These are phyloP conservation scores for Acanthaster planci DNA, from an alignment of 35 echinoderm and acorn worm species.

Conservation along the genomic window DNA sequence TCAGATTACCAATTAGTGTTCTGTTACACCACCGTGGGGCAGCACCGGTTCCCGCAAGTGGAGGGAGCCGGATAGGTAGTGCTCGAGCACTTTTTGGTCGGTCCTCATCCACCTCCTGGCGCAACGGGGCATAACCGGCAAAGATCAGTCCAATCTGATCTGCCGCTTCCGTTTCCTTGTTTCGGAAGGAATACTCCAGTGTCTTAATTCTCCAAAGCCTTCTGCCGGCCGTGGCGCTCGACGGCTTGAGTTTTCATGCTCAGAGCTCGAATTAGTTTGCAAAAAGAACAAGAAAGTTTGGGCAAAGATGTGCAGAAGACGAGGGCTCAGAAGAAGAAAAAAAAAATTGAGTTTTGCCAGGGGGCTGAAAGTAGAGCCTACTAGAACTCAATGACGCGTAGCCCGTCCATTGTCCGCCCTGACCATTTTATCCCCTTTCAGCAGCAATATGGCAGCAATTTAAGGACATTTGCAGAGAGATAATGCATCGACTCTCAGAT, in stretches of 20 bases:
- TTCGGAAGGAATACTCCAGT: not conserved
- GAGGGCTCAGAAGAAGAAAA: too few species aligned
- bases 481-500: constrained; percentile 6
- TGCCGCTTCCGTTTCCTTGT: not conserved
- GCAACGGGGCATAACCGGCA: constrained; percentile 6
- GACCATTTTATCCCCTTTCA: not conserved
- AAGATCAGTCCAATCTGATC: constrained; percentile 3
- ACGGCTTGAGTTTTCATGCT: too few species aligned
- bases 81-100: not conserved
- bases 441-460: constrained; percentile 6
- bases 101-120: not conserved
- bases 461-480: not conserved
- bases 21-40: constrained; percentile 10
- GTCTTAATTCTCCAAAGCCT: constrained; percentile 9
- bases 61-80: not conserved
- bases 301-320: too few species aligned
- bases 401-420: not conserved
- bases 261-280: too few species aligned
- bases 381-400: constrained; percentile 11
- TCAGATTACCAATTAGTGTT: constrained; percentile 23
- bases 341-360: not conserved
- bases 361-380: constrained; percentile 4
- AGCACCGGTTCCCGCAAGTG: constrained; percentile 15
- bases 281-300: too few species aligned
- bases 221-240: not conserved